Evolutionary conservation across 2,888 invertebrate species (phyloP), one percentile per base, ranked within the genome.

Genomic region (Agonum fuliginosum): DNA sequence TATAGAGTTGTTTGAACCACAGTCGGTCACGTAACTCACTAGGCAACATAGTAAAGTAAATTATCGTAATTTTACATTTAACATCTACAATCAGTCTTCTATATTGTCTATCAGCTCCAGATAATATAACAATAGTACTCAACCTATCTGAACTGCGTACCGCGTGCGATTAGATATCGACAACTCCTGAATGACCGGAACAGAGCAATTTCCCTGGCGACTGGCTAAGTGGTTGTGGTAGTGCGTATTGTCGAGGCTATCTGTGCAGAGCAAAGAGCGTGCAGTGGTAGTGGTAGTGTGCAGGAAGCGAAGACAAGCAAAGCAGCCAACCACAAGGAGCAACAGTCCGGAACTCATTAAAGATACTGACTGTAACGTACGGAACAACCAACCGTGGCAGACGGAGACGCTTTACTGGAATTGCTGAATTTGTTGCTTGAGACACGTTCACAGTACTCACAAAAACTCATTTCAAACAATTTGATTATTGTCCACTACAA

Each of bases 321-420:
- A 20, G 48, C 67, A 75, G 14, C 75, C 65, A 75, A 20, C 75
- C 46, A 43, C 46, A 22, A 70, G 48, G 34, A 67, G 48, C 67
- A 75, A 8, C 75, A 75, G 75, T 75, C 75, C 75, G 75, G 75
- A 75, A 75, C 75, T 75, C 67, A 75, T 75, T 75, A 67, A 19
- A 75, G 67, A 75, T 75, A 75, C 75, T 70, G 46, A 73, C 54
- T 65, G 67, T 65, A 75, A 65, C 65, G 75, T 48, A 22, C 48
- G 37, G 22, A 65, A 75, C 51, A 75, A 75, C 75, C 12, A 34
- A 65, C 67, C 67, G 75, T 67, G 51, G 5, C 19, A 54, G 22
- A 54, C 10, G n/a, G 37, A 37, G n/a, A 37, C 37, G 12, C n/a
- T 37, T 37, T 37, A n/a, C 37, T 37, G 37, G 37, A 37, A 22